Conservation (phyloP, 2,888 invertebrate species). For the Tricholauxania praeusta region DNA sequence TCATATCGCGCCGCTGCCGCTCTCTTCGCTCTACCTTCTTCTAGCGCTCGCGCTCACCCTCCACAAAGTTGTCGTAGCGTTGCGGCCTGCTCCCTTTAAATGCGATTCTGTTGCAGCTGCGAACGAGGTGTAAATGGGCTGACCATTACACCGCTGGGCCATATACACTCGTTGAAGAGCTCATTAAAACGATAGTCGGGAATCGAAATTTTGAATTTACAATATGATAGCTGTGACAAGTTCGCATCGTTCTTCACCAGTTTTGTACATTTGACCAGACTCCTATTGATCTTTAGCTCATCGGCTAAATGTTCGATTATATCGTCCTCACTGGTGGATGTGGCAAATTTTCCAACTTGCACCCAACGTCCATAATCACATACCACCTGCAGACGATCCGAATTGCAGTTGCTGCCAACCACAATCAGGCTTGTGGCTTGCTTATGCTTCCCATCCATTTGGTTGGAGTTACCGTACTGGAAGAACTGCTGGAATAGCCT, state of each 20-base stretch:
- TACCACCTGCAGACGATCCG: conserved; percentile 63
- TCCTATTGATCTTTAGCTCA: conserved; percentile 63
- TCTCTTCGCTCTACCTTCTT: not conserved
- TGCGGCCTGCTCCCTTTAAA: conserved; percentile 50
- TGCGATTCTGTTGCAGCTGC: conserved; percentile 63
- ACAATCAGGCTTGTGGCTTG: conserved; percentile 62
- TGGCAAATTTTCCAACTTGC: conserved; percentile 63
- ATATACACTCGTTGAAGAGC: conserved; percentile 64
- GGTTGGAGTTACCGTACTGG: conserved; percentile 59
- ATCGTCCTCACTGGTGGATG: conserved; percentile 62
- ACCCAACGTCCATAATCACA: conserved; percentile 64
- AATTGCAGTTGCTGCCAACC: conserved; percentile 64
- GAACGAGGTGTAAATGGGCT: conserved; percentile 64
- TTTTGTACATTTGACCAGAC: conserved; percentile 62
- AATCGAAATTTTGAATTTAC: conserved; percentile 64
- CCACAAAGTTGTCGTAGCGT: not conserved
- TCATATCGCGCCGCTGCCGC: no score
- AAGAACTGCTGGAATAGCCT: conserved; percentile 64
- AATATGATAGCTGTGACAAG: conserved; percentile 61
- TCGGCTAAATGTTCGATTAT: conserved; percentile 62
- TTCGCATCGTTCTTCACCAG: conserved; percentile 64
- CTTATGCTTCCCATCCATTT: conserved; percentile 59
- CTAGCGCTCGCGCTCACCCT: not conserved
- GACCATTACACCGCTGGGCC: conserved; percentile 65
- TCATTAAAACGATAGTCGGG: conserved; percentile 65